A percentile compares a stretch with the other conserved stretches of the same genome.
These are phyloP conservation scores for Dugesia japonica DNA, from an alignment of 2,888 invertebrate species.

Conservation along the genomic window DNA sequence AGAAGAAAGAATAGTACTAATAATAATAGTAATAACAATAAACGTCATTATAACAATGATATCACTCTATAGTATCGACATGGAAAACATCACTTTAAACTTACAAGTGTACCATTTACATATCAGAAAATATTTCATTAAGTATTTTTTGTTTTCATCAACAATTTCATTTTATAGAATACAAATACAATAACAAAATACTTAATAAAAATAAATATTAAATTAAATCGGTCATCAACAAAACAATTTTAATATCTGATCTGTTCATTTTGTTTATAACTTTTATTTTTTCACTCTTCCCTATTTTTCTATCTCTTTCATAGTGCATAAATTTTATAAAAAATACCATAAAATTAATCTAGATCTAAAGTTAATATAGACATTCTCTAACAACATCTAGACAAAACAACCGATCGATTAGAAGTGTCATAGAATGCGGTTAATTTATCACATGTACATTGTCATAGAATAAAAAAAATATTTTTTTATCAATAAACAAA, in stretches of 20 bases:
- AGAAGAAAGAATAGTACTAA: not conserved
- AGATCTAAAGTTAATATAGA: conserved; percentile 20
- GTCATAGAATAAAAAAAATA: conserved; percentile 14
- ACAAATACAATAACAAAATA: not conserved
- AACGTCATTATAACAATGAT: not conserved
- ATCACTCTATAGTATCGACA: not conserved
- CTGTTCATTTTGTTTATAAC: no score
- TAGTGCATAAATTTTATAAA: not conserved
- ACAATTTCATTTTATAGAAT: not conserved
- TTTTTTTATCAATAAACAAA: not conserved
- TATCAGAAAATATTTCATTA: no score
- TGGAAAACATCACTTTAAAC: not conserved
- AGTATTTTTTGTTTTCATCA: no score
- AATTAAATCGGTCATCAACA: not conserved
- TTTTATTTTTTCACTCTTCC: no score
- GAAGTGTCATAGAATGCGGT: not conserved
- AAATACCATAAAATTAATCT: conserved; percentile 14
- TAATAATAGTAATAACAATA: no score
- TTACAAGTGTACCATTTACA: not conserved
- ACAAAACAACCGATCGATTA: not conserved
- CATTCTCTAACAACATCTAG: not conserved
- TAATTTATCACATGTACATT: not conserved
- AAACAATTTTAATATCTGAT: not conserved
- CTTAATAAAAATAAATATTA: not conserved
- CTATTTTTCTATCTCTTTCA: not conserved